Evolutionary conservation across 2,888 invertebrate species (phyloP).

Genomic region (Empis livida): DNA sequence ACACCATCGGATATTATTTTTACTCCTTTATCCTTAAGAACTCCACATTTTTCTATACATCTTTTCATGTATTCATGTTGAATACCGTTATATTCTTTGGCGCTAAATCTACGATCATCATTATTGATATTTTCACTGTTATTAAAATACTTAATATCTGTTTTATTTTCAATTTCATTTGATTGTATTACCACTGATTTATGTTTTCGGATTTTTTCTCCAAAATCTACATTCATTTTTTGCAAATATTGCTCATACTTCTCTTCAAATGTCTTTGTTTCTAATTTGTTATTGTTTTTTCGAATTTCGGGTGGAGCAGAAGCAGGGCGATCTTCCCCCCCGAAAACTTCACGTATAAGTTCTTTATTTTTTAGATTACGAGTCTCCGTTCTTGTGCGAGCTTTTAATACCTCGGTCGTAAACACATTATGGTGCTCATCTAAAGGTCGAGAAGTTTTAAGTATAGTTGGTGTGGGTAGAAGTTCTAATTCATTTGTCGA

Average conservation of each 20-base stretch:
- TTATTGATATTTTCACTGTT: too few relatives aligned
- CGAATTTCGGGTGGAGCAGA: constrained; percentile 56
- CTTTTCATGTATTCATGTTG: too few relatives aligned
- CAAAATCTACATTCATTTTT: constrained; percentile 20
- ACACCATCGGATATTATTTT: too few relatives aligned
- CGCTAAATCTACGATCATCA: too few relatives aligned
- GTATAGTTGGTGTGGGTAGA: constrained; percentile 14
- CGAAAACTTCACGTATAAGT: constrained; percentile 71
- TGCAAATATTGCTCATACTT: constrained; percentile 31
- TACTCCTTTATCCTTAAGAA: too few relatives aligned
- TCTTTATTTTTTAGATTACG: constrained; percentile 58
- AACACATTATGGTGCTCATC: constrained; percentile 37
- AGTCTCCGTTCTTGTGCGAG: constrained; percentile 63
- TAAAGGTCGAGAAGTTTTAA: constrained; percentile 5
- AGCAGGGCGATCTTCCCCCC: constrained; percentile 57
- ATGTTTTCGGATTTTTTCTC: neutral
- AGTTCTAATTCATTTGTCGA: constrained; percentile 15
- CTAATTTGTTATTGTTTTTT: constrained; percentile 19
- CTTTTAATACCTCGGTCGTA: constrained; percentile 56
- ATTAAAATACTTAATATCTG: too few relatives aligned
- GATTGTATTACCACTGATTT: too few relatives aligned
- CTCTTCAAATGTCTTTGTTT: constrained; percentile 25
- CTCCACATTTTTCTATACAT: too few relatives aligned
- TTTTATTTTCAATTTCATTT: too few relatives aligned
- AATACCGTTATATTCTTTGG: too few relatives aligned